Evolutionary conservation across 2,113 vertebrate species (phyloP).

Genomic region (Malurus alboscapulatus): DNA sequence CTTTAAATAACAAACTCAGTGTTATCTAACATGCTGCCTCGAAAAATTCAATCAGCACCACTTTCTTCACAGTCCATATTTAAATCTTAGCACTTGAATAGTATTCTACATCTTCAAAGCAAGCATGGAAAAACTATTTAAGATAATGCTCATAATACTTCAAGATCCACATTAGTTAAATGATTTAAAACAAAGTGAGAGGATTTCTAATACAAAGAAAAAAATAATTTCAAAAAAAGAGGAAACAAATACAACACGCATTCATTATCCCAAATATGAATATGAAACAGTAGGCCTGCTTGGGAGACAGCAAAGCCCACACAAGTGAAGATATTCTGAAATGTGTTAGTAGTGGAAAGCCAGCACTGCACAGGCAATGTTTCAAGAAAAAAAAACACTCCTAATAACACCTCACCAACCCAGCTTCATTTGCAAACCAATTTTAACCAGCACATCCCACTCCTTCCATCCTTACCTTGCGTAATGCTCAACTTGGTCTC

Average conservation of each 20-base stretch:
- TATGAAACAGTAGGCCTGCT: not conserved
- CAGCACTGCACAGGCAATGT: accelerated
- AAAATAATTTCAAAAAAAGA: not conserved
- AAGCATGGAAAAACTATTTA: not conserved
- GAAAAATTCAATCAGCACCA: not conserved
- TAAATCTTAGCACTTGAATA: not conserved
- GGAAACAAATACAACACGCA: not conserved
- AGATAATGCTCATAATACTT: not conserved
- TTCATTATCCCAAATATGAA: not conserved
- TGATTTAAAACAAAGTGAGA: not conserved
- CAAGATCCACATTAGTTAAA: not conserved
- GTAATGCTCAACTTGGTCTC: accelerated
- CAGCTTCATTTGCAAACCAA: not conserved
- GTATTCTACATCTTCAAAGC: not conserved
- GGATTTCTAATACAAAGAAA: not conserved
- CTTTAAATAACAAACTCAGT: not conserved
- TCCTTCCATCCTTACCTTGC: accelerated
- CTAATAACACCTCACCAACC: not conserved
- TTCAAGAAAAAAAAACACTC: not conserved
- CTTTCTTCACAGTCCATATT: not conserved
- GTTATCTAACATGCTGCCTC: not conserved
- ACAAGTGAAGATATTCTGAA: not conserved
- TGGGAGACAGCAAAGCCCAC: not conserved
- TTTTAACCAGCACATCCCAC: not conserved
- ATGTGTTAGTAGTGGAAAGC: not conserved